phyloP scores from a whole-genome alignment of 1,140 invertebrate species.

The Papilio helenus region DNA sequence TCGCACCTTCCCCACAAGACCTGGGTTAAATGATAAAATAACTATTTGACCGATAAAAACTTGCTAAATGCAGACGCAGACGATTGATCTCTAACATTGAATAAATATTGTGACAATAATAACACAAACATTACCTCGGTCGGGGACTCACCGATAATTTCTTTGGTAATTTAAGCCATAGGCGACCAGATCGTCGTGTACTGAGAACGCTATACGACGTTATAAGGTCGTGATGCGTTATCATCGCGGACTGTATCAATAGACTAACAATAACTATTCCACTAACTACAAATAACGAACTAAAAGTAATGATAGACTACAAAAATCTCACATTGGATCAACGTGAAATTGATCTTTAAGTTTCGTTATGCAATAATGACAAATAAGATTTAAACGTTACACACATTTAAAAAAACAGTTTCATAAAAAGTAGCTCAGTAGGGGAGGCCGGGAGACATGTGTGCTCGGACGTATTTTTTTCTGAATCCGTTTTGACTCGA shows the following conservation, averaged over 20 bases:
- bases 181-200: neutral
- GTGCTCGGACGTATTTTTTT: neutral
- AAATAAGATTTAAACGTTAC: neutral
- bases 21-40: neutral
- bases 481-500: neutral
- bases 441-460: constrained; percentile 7
- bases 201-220: neutral
- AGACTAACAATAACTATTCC: neutral
- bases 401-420: neutral
- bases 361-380: neutral
- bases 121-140: neutral
- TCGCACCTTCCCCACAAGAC: neutral
- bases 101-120: neutral
- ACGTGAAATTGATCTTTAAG: neutral
- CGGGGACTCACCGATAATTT: neutral
- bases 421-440: neutral
- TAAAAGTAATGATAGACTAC: neutral
- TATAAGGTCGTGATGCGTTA: neutral
- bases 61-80: neutral
- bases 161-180: neutral
- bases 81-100: no score
- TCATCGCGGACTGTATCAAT: neutral
- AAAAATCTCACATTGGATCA: neutral
- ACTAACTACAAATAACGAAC: neutral
- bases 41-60: neutral